These are phyloP conservation scores for Temnothorax longispinosus DNA, from an alignment of 1,140 invertebrate species.

Conservation along the genomic window DNA sequence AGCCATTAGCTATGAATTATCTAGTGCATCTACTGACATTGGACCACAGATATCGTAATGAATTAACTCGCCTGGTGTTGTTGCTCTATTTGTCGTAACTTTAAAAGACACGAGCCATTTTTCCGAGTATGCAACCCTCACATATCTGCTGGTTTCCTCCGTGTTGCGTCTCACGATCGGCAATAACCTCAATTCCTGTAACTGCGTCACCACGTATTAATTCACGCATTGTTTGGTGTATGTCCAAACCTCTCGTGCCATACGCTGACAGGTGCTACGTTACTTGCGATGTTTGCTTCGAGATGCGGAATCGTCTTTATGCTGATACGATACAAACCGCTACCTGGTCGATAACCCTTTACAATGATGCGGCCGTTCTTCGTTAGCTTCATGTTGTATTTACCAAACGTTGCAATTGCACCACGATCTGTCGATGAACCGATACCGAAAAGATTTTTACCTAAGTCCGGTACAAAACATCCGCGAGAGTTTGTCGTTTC, in stretches of 20 bases:
- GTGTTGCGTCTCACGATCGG: neutral
- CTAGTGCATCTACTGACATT: neutral
- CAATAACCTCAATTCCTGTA: neutral
- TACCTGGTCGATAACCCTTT: neutral
- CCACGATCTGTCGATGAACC: neutral
- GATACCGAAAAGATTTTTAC: neutral
- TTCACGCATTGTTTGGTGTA: neutral
- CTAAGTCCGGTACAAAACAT: neutral
- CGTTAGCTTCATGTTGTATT: neutral
- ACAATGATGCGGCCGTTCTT: neutral
- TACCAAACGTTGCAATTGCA: neutral
- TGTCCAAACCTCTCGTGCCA: neutral
- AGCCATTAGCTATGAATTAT: neutral
- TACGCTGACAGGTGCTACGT: neutral
- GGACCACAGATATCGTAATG: neutral
- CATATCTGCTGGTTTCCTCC: neutral
- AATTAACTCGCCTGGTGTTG: neutral
- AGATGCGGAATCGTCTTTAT: neutral
- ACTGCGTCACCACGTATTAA: neutral
- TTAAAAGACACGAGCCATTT: neutral
- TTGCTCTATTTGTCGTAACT: neutral
- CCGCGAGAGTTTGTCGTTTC: neutral
- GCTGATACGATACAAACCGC: neutral
- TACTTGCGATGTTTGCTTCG: neutral
- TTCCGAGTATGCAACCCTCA: neutral